phyloP scores from a whole-genome alignment of 1,140 invertebrate species.

The Camponotus pennsylvanicus region DNA sequence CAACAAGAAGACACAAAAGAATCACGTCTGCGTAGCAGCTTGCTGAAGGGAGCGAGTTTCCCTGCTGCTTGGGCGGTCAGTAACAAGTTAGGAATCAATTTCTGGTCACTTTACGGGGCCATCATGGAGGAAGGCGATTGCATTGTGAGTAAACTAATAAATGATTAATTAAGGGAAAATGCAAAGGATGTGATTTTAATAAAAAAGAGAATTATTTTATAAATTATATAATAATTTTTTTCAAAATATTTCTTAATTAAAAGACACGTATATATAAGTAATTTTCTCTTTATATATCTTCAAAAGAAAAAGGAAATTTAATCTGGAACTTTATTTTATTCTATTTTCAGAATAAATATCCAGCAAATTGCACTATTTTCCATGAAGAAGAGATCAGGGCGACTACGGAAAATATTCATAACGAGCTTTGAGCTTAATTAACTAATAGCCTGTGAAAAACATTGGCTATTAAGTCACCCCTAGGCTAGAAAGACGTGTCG shows the following conservation, averaged over 20 bases:
- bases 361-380: slow-evolving; percentile 91
- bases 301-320: neutral
- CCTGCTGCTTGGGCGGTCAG: slow-evolving; percentile 90
- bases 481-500: neutral
- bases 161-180: neutral
- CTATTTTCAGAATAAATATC: slow-evolving; percentile 89
- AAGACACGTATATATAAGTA: neutral
- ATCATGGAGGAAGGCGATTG: slow-evolving; percentile 88
- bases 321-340: neutral
- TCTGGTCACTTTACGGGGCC: slow-evolving; percentile 89
- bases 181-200: neutral
- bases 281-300: too few species aligned
- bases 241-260: neutral
- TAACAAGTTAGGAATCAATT: slow-evolving; percentile 87
- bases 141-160: slow-evolving; percentile 82
- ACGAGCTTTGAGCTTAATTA: slow-evolving; percentile 87
- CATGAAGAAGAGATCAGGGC: slow-evolving; percentile 93
- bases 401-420: slow-evolving; percentile 92
- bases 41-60: slow-evolving; percentile 91
- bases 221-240: neutral
- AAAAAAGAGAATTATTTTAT: neutral
- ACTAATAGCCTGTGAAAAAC: slow-evolving; percentile 59
- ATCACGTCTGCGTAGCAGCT: slow-evolving; percentile 88
- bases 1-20: slow-evolving; percentile 71
- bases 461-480: slow-evolving; percentile 49